Evolutionary conservation across 2,797 vertebrate genomes (phyloP), one percentile per base, ranked within the genome.

Genomic region (Selene dorsalis): DNA sequence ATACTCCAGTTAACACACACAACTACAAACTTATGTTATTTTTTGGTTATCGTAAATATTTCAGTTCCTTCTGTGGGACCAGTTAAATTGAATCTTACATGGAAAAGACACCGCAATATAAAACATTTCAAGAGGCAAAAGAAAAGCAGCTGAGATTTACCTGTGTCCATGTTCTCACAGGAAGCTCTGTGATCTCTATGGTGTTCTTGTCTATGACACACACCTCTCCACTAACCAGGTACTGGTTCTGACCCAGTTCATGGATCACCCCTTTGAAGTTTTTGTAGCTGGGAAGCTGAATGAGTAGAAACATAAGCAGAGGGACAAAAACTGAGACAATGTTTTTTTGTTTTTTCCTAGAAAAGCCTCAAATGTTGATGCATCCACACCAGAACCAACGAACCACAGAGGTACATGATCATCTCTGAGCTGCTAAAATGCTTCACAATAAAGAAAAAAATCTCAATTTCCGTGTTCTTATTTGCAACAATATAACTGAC

Each of bases 121-220:
- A 35, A 35, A 35, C 7, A 35, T 35, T 8, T 35, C 32, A 35
- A 35, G 32, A 35, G 32, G 32, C 32, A 35, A 16, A 59, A 57
- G 17, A 4, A 69, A 14, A 11, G 35, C 28, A 18, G n/a, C 1
- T 32, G 32, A 26, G 20, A 0, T 2, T 1, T 89, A 98, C 98
- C 96, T 99, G 98, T 76, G 98, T 99, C 98, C 98, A 99, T 11
- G 98, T 99, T 84, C 98, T 96, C 56, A 99, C 94, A n/a, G 98
- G 98, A 93, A 99, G 97, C 87, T 99, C 98, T 55, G 95, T 98
- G 91, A 99, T 97, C 92, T 99, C 98, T 4, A 99, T 94, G 48
- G 97, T 99, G 93, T 97, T 97, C 82, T 96, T 97, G 90, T 99
- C 98, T 39, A 99, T 94, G 55, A 99, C 97, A 6, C 92, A 97